Evolutionary conservation across 2,797 vertebrate species (phyloP).

Genomic region (Anniella stebbinsi): DNA sequence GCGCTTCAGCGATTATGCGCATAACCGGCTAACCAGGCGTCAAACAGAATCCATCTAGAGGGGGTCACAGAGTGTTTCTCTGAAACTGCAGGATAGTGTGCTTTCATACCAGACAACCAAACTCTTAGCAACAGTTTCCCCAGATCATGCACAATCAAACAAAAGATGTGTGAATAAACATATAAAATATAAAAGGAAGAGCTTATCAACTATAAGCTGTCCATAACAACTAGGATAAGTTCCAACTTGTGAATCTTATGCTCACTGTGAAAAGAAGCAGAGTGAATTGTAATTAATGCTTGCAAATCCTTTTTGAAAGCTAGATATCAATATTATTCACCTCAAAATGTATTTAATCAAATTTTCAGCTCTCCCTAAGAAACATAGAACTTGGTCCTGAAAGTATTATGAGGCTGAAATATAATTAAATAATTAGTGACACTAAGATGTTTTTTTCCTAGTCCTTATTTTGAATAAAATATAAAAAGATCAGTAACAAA

Average conservation of each 20-base stretch:
- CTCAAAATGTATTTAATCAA: background rate
- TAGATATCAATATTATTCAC: background rate
- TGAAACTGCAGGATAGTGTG: too few species aligned
- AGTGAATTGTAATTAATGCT: background rate
- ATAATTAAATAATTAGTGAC: background rate
- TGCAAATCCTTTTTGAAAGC: background rate
- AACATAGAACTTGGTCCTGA: background rate
- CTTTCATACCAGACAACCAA: background rate
- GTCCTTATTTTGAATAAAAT: background rate
- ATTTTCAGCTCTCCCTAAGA: background rate
- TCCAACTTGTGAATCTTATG: background rate
- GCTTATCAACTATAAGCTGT: background rate
- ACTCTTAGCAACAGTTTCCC: background rate
- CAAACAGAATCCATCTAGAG: too few species aligned
- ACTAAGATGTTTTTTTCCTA: background rate
- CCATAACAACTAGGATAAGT: background rate
- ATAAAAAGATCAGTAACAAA: background rate
- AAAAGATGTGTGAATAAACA: background rate
- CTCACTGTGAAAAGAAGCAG: background rate
- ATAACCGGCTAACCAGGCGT: too few species aligned
- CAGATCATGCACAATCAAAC: background rate
- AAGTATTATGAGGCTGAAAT: constrained; percentile 4
- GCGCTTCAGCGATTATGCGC: too few species aligned
- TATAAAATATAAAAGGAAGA: background rate
- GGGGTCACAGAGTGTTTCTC: background rate